Evolutionary conservation across 2,797 vertebrate species (phyloP).

Genomic region (Hafferia zeledoni): DNA sequence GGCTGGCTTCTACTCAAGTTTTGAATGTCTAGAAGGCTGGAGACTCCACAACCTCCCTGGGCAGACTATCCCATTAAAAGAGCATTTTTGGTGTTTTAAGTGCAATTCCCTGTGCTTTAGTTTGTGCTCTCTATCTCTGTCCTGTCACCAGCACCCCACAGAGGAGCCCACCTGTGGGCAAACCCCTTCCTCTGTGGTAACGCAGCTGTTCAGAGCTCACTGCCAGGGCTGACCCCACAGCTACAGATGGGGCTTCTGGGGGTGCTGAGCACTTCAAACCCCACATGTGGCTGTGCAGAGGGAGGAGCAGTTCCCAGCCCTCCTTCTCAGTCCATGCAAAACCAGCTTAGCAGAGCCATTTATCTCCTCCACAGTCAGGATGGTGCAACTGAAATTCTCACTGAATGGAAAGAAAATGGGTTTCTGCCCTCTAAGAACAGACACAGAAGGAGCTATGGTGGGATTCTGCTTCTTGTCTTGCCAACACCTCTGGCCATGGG

Average conservation of each 20-base stretch:
- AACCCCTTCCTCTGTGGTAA: fast-evolving
- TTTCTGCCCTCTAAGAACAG: neutral
- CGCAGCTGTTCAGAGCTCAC: neutral
- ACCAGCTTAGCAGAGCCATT: neutral
- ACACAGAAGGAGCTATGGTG: neutral
- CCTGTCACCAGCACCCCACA: neutral
- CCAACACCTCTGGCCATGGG: neutral
- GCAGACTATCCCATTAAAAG: neutral
- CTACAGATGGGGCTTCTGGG: fast-evolving
- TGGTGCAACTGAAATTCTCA: neutral
- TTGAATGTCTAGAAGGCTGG: neutral
- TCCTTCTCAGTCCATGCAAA: neutral
- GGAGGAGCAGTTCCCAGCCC: neutral
- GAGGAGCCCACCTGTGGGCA: neutral
- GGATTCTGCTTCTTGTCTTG: neutral
- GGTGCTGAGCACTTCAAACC: neutral
- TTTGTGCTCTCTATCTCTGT: neutral
- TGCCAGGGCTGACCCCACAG: neutral
- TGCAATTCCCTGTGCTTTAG: neutral
- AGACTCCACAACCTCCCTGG: neutral
- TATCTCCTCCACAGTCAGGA: neutral
- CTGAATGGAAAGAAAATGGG: neutral
- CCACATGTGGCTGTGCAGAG: neutral
- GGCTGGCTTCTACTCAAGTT: neutral
- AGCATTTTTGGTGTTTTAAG: neutral